phyloP scores from a whole-genome alignment of 2,113 vertebrate genomes.

The Erythrocercus mccallii region DNA sequence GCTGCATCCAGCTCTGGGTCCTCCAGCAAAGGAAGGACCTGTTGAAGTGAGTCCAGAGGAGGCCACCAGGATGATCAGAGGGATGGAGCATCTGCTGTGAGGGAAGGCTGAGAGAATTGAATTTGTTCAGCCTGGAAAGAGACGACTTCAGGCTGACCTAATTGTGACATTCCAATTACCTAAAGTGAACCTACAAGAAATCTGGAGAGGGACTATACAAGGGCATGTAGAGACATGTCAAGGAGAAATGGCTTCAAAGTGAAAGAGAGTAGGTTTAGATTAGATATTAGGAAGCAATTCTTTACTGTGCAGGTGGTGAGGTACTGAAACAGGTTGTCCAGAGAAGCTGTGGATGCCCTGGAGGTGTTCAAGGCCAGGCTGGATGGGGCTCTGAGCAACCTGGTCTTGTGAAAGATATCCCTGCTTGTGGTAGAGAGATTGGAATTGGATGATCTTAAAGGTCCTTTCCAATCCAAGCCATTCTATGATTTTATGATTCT shows the following conservation, averaged over 20 bases:
- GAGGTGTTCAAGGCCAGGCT: neutral
- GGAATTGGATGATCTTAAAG: neutral
- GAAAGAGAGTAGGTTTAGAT: neutral
- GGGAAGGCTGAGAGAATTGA: neutral
- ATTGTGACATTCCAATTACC: neutral
- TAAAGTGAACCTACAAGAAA: neutral
- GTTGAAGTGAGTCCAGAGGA: neutral
- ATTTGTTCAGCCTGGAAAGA: neutral
- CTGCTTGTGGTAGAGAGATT: neutral
- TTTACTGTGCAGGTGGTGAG: neutral
- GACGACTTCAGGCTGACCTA: neutral
- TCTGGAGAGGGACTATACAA: neutral
- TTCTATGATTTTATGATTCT: neutral
- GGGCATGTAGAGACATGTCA: neutral
- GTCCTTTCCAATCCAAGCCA: neutral
- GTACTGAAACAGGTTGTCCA: neutral
- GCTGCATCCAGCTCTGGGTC: neutral
- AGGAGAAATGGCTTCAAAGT: neutral
- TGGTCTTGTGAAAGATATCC: neutral
- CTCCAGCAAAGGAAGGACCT: neutral
- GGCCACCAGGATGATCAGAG: neutral
- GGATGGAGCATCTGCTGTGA: neutral
- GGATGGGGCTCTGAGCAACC: neutral
- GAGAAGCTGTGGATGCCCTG: neutral
- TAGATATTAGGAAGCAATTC: neutral